Conservation (phyloP, 2,888 invertebrate species). For the Pilophorus perplexus region DNA sequence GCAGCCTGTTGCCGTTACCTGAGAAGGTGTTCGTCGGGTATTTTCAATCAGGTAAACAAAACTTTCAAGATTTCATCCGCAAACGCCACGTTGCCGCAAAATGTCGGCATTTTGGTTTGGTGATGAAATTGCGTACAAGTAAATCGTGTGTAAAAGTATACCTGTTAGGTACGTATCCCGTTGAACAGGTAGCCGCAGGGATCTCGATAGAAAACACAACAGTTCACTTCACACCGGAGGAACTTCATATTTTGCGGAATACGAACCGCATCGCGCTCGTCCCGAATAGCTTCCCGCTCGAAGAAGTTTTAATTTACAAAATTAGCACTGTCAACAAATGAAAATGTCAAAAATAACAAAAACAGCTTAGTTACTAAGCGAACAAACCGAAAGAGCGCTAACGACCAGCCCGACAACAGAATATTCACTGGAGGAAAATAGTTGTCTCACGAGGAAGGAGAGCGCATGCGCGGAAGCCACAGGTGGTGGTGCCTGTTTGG, state of each 20-base stretch:
- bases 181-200: constrained; percentile 48
- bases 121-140: no score
- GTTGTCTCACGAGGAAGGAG: background rate
- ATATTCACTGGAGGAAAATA: constrained; percentile 33
- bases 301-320: no score
- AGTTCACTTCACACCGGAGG: constrained; percentile 47
- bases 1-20: constrained; percentile 46
- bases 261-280: constrained; percentile 2
- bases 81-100: no score
- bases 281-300: no score
- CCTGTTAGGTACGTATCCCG: constrained; percentile 41
- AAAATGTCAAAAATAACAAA: constrained; percentile 16
- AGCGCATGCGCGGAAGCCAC: constrained; percentile 39
- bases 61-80: no score
- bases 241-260: constrained; percentile 45
- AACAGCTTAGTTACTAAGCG: no score
- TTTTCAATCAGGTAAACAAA: no score
- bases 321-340: no score
- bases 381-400: constrained; percentile 11
- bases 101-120: no score
- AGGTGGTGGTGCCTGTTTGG: constrained; percentile 11
- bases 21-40: constrained; percentile 47
- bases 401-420: constrained; percentile 33
- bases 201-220: constrained; percentile 47
- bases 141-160: no score